Evolutionary conservation across 2,113 vertebrate species (phyloP).

Genomic region (Ibidorhyncha struthersii): DNA sequence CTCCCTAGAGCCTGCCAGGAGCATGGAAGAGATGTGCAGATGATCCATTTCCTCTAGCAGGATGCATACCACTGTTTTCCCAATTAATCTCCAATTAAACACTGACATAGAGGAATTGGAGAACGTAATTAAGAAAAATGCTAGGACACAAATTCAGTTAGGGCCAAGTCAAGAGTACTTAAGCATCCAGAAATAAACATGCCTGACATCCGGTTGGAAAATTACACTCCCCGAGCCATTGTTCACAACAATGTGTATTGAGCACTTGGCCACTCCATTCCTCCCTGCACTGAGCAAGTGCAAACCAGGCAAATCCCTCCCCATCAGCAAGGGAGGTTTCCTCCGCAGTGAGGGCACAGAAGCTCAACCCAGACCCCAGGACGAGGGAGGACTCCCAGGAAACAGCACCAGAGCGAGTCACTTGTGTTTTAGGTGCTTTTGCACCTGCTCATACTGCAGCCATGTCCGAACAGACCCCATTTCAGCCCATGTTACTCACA

Average conservation of each 20-base stretch:
- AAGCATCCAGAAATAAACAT: neutral
- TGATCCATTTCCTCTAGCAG: neutral
- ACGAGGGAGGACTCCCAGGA: neutral
- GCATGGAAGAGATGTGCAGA: neutral
- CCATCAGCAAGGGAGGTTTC: neutral
- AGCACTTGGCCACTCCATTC: neutral
- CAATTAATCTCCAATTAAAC: slow-evolving; percentile 33
- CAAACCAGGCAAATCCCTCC: neutral
- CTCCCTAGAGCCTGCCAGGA: neutral
- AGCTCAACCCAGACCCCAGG: neutral
- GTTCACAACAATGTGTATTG: neutral
- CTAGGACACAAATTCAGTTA: slow-evolving; percentile 7
- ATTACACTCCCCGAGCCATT: accelerated
- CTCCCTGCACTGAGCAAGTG: neutral
- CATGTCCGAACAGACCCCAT: neutral
- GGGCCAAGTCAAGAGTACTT: neutral
- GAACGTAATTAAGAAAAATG: slow-evolving; percentile 44
- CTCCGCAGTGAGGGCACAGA: neutral
- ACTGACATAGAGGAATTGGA: neutral
- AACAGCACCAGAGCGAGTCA: neutral
- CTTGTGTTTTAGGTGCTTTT: neutral
- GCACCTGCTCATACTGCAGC: neutral
- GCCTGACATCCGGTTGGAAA: neutral
- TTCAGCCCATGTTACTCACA: neutral
- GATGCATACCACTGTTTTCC: neutral